Evolutionary conservation across 2,888 invertebrate genomes (phyloP), one percentile per base, ranked within the genome.

Genomic region (Drepana falcataria): DNA sequence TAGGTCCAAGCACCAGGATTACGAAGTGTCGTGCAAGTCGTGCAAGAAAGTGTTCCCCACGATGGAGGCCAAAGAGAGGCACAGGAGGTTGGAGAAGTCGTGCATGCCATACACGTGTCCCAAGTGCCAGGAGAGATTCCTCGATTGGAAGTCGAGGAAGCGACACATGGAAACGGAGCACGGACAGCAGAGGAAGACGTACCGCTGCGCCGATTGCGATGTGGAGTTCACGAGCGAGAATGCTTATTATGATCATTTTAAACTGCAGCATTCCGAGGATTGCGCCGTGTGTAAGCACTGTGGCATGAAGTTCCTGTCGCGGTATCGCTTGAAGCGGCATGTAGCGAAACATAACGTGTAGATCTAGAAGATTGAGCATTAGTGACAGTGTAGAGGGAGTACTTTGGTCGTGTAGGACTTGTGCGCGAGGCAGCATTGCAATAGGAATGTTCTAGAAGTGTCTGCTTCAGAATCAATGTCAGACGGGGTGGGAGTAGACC

Each of bases 101-200:
- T 89, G 89, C 59, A 81, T 88, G 85, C 83, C 87, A 0, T 89
- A 90, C 61, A 79, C 82, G 35, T 90, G 89, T 59, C 77, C 78
- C 0, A 82, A 83, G 49, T 90, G 89, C 53, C 73, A 77, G 5
- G 87, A 88, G 58, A 63, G 89, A 47, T 90, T 90, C 60, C 63
- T 80, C 0, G 82, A 85, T 62, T 87, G 82, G 75, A 85, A 85
- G 55, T 63, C 72, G 0, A 69, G 85, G 47, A 81, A 77, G 53
- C 73, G 78, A 2, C 89, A 90, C n/a, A 77, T 90, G 87, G 86
- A 87, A 49, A 61, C 68, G 0, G 74, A 74, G 0, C 89, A 90
- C 53, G 88, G 89, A 0, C 77, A 79, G 40, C 66, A 75, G 2
- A 83, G 77, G 55, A 76, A 73, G 41, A 69, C 76, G 0, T 80